Evolutionary conservation across 1,140 invertebrate species (phyloP), one percentile per base, ranked within the genome.

Genomic region (Aphaenogaster ashmeadi): DNA sequence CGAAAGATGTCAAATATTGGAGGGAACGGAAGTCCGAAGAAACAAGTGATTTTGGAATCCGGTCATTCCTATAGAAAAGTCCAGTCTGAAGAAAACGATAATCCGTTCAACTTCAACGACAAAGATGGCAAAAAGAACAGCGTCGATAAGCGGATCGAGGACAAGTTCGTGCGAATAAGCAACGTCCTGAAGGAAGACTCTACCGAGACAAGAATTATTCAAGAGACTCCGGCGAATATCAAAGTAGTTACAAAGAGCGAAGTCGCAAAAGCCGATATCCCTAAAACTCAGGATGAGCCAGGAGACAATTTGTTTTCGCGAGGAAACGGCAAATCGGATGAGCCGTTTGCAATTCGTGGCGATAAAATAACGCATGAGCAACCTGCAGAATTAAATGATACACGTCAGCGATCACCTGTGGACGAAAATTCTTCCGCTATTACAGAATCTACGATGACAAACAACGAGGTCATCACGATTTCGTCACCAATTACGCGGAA

Each of bases 131-230:
- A 50, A 38, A 64, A 87, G 69, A 79, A 72, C 75, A 87, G 62
- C 18, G 58, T 92, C 41, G 93, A 93, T 50, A 87, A 90, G 60
- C 84, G 78, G 33, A 93, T 93, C 66, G 89, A 93, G 9, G 92
- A 92, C 54, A 88, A 92, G 50, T 92, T 93, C 50, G 84, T 38
- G 15, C 86, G 88, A 56, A 93, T 93, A 86, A 89, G 71, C 47
- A 81, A 92, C 13, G 87, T 77, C 13, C 84, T 92, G 56, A 92
- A 90, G 54, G 87, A 91, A 44, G 88, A 87, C 21, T 67, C 58
- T 47, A 66, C 11, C 38, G 62, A 86, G 71, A 11, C 33, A 4
- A 1, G 18, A 58, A 58, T 72, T 74, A 72, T 83, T 74, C 67
- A 58, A 27, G 21, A 56, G 58, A 79, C 47, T 47, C 27, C 33